Conservation (phyloP, 2,113 vertebrate genomes). For the Picathartes gymnocephalus region DNA sequence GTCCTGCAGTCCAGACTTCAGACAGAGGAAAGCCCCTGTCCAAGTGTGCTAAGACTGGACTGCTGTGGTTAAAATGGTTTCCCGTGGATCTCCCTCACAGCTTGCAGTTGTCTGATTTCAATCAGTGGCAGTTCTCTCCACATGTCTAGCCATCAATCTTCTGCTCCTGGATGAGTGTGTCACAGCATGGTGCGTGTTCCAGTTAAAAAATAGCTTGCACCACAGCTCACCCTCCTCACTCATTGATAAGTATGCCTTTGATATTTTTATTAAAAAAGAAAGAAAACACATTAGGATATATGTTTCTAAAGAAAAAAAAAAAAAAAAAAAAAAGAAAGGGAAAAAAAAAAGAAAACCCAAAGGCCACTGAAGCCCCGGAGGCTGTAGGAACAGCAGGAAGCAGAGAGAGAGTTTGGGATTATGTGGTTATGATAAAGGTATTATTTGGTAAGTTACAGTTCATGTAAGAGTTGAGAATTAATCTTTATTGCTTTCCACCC, state of each 20-base stretch:
- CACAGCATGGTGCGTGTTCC: constrained; percentile 75
- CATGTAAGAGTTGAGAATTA: background rate
- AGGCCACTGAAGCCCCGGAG: background rate
- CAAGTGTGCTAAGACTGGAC: constrained; percentile 59
- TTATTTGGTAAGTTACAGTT: background rate
- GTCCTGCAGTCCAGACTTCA: constrained; percentile 33
- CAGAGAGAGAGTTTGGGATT: background rate
- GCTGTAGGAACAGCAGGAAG: background rate
- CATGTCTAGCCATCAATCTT: constrained; percentile 84
- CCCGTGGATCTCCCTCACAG: constrained; percentile 73
- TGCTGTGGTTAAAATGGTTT: constrained; percentile 74
- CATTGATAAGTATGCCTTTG: constrained; percentile 72
- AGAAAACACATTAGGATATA: constrained; percentile 65
- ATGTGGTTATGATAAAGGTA: background rate
- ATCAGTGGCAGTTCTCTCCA: constrained; percentile 78
- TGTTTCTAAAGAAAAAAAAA: constrained; percentile 18
- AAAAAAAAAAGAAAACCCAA: background rate
- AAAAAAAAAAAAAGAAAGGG: background rate
- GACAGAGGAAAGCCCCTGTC: constrained; percentile 54
- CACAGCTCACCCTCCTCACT: constrained; percentile 38
- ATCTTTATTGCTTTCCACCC: background rate
- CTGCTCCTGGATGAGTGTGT: constrained; percentile 74
- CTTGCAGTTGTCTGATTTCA: constrained; percentile 85
- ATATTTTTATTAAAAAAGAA: constrained; percentile 76
- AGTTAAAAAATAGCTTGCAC: constrained; percentile 75